Evolutionary conservation across 2,797 vertebrate species (phyloP).

Genomic region (Alectoris magna): DNA sequence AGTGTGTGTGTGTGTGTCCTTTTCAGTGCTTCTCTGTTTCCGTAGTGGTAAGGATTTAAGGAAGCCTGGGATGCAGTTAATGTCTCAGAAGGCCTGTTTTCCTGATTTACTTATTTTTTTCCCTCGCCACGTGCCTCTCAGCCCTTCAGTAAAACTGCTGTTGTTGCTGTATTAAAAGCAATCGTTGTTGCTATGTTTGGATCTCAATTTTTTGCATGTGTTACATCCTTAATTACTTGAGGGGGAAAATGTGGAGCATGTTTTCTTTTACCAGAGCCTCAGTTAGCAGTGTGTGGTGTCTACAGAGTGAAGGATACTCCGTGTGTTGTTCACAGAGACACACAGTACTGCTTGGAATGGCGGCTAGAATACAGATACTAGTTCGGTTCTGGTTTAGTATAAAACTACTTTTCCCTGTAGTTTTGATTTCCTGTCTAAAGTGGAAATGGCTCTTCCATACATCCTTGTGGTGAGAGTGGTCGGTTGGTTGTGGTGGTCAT

Average conservation of each 20-base stretch:
- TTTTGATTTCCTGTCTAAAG: neutral
- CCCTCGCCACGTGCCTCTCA: neutral
- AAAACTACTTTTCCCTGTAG: neutral
- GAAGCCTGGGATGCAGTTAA: constrained; percentile 5
- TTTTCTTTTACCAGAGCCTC: neutral
- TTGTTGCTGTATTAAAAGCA: constrained; percentile 11
- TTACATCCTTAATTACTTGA: neutral
- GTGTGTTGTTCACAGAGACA: neutral
- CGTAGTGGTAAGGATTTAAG: neutral
- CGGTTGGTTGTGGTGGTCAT: neutral
- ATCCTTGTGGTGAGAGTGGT: neutral
- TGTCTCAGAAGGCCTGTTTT: constrained; percentile 35
- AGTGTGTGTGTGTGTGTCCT: neutral
- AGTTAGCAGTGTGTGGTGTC: neutral
- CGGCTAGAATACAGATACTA: neutral
- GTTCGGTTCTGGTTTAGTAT: neutral
- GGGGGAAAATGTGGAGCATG: neutral
- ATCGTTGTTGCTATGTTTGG: constrained; percentile 26
- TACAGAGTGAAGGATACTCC: neutral
- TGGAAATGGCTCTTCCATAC: neutral
- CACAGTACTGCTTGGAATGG: neutral
- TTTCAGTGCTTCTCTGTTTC: neutral
- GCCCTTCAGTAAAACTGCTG: constrained; percentile 6
- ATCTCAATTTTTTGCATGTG: neutral
- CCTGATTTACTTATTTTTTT: neutral